Base-by-base conservation (phyloP, 2,797 vertebrate genomes). In the Melanotaenia pygmaea region DNA sequence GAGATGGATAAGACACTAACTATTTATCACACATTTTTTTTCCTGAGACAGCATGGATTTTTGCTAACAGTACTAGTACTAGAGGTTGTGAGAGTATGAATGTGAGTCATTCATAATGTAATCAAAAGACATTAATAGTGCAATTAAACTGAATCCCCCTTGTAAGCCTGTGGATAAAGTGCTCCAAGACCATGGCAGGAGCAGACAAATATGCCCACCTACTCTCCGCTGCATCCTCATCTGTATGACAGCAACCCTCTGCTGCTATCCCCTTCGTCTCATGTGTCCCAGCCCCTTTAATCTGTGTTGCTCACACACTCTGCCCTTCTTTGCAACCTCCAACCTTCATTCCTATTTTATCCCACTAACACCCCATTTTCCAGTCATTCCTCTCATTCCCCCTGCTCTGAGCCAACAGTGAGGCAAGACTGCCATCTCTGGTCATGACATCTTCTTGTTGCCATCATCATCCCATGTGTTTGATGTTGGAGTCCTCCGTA, bases 341-440 rank as follows among this genome's bases (percentile, higher is more conserved):
- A 90, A 76, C 82, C 90, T 78, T 70, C 76, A 90, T 82, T 81
- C 83, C 87, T 64, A 67, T 80, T 79, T 79, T 79, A 67, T 80
- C 81, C 78, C 70, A 70, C 78, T 64, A 47, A 81, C 71, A 57
- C 80, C 69, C 70, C 56, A 50, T 58, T 71, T 69, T 79, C 60
- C 70, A 40, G 71, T 62, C 63, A 66, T 72, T 71, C 60, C 61
- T 67, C 60, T 75, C 61, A 3, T 59, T 67, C 67, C 40, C 14
- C 37, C 58, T 8, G 2, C 45, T 32, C 59, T 32, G 35, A 71
- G 54, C 26, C 75, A 64, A 50, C 51, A 1, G 12, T 10, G 66
- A 59, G 67, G 63, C 89, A 89, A 91, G 85, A 87, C 89, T 92
- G 92, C 91, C 91, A 88, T 82, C 91, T 91, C 81, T 88, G 72